Conservation (phyloP, 2,797 vertebrate genomes). For the Sitta carolinensis region DNA sequence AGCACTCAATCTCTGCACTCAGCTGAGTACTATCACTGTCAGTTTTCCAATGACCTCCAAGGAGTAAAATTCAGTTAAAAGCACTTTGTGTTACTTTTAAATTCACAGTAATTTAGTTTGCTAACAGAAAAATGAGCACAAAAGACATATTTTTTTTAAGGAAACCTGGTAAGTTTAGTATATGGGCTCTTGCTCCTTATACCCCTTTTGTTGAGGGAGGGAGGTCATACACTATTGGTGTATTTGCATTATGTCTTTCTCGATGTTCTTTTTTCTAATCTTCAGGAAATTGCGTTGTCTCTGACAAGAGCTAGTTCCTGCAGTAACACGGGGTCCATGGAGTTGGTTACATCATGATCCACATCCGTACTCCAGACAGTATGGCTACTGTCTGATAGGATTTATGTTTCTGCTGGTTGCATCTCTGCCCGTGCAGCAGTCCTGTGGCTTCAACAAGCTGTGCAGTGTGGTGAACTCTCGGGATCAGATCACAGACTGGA, state of each 20-base stretch:
- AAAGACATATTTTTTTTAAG: background rate
- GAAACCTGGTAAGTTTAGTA: background rate
- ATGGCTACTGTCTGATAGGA: background rate
- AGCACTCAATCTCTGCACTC: background rate
- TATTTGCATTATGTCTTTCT: background rate
- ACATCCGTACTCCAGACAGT: no score
- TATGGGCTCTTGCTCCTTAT: background rate
- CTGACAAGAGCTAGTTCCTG: background rate
- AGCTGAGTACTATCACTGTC: background rate
- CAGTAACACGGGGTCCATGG: background rate
- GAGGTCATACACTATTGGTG: rapidly evolving
- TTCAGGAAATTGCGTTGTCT: background rate
- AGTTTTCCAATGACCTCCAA: background rate
- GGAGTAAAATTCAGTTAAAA: background rate
- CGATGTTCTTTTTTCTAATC: background rate
- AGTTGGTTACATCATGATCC: background rate
- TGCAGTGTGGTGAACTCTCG: background rate
- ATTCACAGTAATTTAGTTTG: background rate
- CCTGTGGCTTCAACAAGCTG: background rate
- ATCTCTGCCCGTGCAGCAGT: background rate
- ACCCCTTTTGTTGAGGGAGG: background rate
- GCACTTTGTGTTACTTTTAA: background rate
- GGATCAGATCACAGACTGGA: background rate
- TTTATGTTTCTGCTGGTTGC: background rate
- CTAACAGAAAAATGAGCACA: background rate